Conservation (phyloP, 1,140 invertebrate species). For the Protaetia brevitarsis region DNA sequence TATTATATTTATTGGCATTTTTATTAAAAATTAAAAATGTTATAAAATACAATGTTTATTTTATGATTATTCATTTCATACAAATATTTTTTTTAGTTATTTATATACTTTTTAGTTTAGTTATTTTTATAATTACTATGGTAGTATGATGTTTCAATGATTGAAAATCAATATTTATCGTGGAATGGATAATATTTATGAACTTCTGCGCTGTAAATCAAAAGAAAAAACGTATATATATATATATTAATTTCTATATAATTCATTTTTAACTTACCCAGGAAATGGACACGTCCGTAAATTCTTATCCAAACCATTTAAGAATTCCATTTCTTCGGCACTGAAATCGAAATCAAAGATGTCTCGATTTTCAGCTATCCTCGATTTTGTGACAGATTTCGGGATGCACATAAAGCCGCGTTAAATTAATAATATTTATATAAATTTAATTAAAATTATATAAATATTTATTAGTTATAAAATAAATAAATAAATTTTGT, state of each 20-base stretch:
- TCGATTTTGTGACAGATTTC: constrained; percentile 57
- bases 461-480: too few relatives aligned
- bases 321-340: constrained; percentile 49
- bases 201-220: constrained; percentile 25
- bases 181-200: constrained; percentile 34
- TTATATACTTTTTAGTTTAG: too few relatives aligned
- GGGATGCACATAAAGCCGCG: constrained; percentile 61
- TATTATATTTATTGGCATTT: too few relatives aligned
- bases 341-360: constrained; percentile 57
- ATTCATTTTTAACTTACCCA: constrained; percentile 36
- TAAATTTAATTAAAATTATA: too few relatives aligned
- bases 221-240: constrained; percentile 14
- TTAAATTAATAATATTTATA: too few relatives aligned
- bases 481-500: too few relatives aligned
- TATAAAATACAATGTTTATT: too few relatives aligned
- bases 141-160: too few relatives aligned
- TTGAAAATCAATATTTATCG: constrained; percentile 25
- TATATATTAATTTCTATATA: background rate
- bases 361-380: constrained; percentile 58
- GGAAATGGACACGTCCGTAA: constrained; percentile 33
- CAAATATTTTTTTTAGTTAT: too few relatives aligned
- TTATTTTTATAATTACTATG: too few relatives aligned
- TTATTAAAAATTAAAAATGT: too few relatives aligned
- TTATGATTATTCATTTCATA: too few relatives aligned
- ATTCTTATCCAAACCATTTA: constrained; percentile 44